phyloP scores from a whole-genome alignment of 2,797 vertebrate species.

The Malurus leucopterus region DNA sequence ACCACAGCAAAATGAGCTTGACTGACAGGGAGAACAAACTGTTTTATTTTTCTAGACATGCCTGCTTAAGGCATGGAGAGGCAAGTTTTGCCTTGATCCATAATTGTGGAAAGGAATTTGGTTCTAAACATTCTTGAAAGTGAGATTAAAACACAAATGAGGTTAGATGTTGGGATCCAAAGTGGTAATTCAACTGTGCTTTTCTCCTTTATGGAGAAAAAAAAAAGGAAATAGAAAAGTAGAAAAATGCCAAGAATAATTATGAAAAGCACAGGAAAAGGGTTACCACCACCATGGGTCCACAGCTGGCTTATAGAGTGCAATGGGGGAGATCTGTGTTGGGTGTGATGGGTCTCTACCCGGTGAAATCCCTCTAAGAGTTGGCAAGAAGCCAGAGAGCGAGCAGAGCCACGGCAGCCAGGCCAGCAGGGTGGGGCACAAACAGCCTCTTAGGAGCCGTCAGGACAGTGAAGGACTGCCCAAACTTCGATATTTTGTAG shows the following conservation, averaged over 20 bases:
- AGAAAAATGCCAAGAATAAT: background rate
- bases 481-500: rapidly evolving
- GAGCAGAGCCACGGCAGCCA: background rate
- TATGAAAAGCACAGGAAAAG: background rate
- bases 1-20: background rate
- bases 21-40: background rate
- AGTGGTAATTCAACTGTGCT: rapidly evolving
- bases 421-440: background rate
- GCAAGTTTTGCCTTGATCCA: background rate
- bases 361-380: too few species aligned
- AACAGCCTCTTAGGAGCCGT: background rate
- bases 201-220: too few species aligned
- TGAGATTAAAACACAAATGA: background rate
- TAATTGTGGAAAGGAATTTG: background rate
- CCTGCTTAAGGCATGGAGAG: background rate
- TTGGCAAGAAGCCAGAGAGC: background rate
- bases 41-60: background rate
- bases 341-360: background rate
- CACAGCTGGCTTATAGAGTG: background rate
- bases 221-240: background rate
- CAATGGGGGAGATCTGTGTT: background rate
- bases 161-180: background rate
- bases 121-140: background rate
- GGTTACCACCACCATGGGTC: background rate
- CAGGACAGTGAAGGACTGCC: background rate